phyloP scores from a whole-genome alignment of 2,113 vertebrate species.

The Paradisaea rubra region DNA sequence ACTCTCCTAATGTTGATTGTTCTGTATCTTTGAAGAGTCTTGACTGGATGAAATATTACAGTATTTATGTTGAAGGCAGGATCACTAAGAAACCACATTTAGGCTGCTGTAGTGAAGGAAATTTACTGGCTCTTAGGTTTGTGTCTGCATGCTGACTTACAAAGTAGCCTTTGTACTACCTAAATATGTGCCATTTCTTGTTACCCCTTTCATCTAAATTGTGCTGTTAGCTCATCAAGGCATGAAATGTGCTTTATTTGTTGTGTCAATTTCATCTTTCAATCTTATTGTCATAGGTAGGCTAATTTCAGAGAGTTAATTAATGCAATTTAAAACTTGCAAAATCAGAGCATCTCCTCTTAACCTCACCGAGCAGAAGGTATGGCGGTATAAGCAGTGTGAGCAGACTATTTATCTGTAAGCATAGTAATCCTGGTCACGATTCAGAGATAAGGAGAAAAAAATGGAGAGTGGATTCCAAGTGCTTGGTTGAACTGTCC shows the following conservation, averaged over 20 bases:
- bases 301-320: not conserved
- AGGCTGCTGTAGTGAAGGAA: not conserved
- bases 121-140: not conserved
- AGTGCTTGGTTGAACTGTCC: not conserved
- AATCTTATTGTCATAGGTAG: not conserved
- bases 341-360: not conserved
- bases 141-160: not conserved
- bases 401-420: not conserved
- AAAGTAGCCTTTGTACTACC: not conserved
- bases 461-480: not conserved
- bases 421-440: not conserved
- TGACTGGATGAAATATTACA: not conserved
- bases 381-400: not conserved
- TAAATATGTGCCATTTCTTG: not conserved
- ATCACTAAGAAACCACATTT: not conserved
- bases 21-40: not conserved
- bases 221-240: not conserved
- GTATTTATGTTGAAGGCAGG: not conserved
- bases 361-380: not conserved
- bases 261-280: not conserved
- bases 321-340: not conserved
- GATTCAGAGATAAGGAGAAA: not conserved
- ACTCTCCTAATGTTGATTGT: not conserved
- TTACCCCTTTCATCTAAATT: not conserved
- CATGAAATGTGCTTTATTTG: not conserved